A percentile compares a stretch with the other conserved stretches of the same genome.
phyloP scores from a whole-genome alignment of 1,140 invertebrate species.

The Drosophila pruinosa region DNA sequence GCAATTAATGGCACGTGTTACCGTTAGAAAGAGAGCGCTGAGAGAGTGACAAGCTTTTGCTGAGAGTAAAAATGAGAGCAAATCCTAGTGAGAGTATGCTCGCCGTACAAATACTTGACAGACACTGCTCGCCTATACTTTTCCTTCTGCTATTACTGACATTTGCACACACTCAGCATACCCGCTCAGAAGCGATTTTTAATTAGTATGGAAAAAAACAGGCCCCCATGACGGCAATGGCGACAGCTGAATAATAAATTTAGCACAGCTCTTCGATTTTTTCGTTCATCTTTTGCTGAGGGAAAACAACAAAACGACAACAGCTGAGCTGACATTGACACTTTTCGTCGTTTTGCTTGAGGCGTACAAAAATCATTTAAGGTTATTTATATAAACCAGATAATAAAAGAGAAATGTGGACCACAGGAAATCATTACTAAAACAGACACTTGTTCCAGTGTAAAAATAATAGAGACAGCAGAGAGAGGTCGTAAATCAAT shows the following conservation, averaged over 20 bases:
- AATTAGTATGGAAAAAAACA: background rate
- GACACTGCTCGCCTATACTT: background rate
- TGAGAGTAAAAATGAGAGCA: conserved; percentile 6
- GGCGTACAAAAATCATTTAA: conserved; percentile 67
- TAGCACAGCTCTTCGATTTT: conserved; percentile 74
- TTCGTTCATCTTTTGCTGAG: conserved; percentile 25
- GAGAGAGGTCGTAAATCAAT: background rate
- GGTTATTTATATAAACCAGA: conserved; percentile 68
- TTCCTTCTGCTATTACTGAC: background rate
- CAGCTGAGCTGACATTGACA: conserved; percentile 75
- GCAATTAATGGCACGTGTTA: conserved; percentile 69
- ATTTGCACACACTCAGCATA: background rate
- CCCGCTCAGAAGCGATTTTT: background rate
- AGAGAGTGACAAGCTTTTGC: background rate
- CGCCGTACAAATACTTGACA: background rate
- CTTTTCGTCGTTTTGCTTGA: conserved; percentile 62
- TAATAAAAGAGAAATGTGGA: background rate
- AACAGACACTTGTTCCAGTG: background rate
- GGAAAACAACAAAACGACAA: conserved; percentile 17
- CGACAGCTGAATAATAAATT: conserved; percentile 74
- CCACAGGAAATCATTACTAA: background rate
- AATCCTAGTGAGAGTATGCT: background rate
- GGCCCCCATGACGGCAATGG: conserved; percentile 37
- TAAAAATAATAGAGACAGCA: background rate
- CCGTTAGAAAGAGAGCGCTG: conserved; percentile 28